Percentiles rank a stretch among this genome's conserved stretches.
phyloP scores from a whole-genome alignment of 2,113 vertebrate genomes.

The Arvicanthis niloticus region DNA sequence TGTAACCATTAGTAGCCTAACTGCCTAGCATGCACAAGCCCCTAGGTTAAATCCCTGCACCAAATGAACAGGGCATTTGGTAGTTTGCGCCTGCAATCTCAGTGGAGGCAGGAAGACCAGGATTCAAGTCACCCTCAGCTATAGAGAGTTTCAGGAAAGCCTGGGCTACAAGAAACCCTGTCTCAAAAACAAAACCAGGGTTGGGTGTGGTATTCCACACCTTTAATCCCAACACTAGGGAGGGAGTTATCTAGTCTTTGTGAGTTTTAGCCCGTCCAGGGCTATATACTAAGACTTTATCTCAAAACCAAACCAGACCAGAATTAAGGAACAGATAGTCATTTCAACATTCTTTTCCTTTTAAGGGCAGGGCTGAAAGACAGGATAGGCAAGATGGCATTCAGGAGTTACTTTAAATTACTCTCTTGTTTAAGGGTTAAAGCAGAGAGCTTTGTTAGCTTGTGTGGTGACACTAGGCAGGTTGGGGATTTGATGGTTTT shows the following conservation, averaged over 20 bases:
- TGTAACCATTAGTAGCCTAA: background rate
- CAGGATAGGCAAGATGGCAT: background rate
- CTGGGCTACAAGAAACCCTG: background rate
- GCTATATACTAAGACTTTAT: background rate
- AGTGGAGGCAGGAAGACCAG: background rate
- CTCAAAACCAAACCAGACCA: background rate
- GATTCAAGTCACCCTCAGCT: background rate
- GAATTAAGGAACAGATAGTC: background rate
- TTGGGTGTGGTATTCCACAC: background rate
- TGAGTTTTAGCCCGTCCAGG: background rate
- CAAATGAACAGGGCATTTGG: background rate
- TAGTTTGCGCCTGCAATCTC: background rate
- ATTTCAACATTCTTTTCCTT: background rate
- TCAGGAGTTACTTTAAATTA: background rate
- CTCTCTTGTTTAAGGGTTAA: background rate
- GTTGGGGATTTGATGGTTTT: background rate
- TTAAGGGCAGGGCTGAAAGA: background rate
- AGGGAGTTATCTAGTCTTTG: background rate
- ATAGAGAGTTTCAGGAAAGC: background rate
- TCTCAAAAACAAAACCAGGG: background rate
- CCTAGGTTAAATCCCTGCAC: background rate
- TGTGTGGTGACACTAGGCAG: background rate
- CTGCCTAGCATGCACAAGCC: background rate
- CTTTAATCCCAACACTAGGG: background rate
- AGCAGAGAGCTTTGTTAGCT: background rate